A percentile compares a stretch with the other conserved stretches of the same genome.
These are phyloP conservation scores for Phymanthus crucifer DNA, from an alignment of 92 coral and sea anemone species.

Conservation along the genomic window DNA sequence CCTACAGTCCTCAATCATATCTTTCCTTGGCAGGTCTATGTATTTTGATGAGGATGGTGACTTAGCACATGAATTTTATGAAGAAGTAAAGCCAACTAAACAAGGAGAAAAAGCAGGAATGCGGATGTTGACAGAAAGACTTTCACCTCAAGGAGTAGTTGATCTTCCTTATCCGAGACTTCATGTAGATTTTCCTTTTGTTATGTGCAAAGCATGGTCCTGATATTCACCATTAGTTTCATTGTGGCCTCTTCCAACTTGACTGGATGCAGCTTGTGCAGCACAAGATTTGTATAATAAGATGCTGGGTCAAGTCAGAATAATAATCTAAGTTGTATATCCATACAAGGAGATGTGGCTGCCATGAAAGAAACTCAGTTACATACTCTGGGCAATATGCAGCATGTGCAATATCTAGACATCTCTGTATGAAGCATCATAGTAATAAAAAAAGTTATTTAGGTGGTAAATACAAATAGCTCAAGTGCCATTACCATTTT, in stretches of 20 bases:
- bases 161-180: slow-evolving; percentile 77
- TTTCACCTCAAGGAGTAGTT: slow-evolving; percentile 82
- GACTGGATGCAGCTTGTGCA: not conserved
- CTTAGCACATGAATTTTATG: slow-evolving; percentile 97
- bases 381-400: no score
- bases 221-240: not conserved
- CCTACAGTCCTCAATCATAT: not conserved
- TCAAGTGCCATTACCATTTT: no score
- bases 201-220: slow-evolving; percentile 72
- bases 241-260: not conserved
- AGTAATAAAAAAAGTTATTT: no score
- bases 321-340: no score
- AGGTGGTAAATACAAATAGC: no score
- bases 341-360: no score
- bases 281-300: not conserved
- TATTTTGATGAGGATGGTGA: slow-evolving; percentile 99
- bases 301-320: not conserved
- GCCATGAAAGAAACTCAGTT: no score
- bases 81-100: slow-evolving; percentile 82
- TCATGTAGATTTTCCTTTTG: slow-evolving; percentile 86
- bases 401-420: no score
- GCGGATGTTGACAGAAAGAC: slow-evolving; percentile 70
- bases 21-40: slow-evolving; percentile 67
- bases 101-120: slow-evolving; percentile 80
- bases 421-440: no score